phyloP scores from a whole-genome alignment of 1,140 invertebrate genomes.

The Solenopsis invicta region DNA sequence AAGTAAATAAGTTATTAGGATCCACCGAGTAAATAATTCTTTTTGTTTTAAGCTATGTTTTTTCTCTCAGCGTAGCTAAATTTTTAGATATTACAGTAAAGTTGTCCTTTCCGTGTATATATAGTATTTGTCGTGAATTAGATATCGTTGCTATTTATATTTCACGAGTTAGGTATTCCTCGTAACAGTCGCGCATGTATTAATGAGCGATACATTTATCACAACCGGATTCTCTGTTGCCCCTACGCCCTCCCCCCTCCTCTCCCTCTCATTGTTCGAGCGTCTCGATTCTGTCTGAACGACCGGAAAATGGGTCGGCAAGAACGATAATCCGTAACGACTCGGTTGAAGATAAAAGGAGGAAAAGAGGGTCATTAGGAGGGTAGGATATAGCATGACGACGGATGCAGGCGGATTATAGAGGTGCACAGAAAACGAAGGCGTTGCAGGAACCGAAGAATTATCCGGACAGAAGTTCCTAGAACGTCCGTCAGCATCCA shows the following conservation, averaged over 20 bases:
- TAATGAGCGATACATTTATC: constrained; percentile 35
- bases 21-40: too few relatives aligned
- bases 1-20: too few relatives aligned
- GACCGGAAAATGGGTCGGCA: constrained; percentile 53
- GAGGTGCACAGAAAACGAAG: constrained; percentile 42
- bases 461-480: constrained; percentile 28
- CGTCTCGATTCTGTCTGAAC: constrained; percentile 38
- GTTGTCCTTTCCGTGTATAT: neutral
- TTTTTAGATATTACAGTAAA: neutral
- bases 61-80: too few relatives aligned
- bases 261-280: constrained; percentile 26
- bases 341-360: constrained; percentile 52
- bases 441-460: constrained; percentile 33
- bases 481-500: constrained; percentile 30
- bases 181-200: neutral
- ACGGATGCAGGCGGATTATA: constrained; percentile 54
- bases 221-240: constrained; percentile 21
- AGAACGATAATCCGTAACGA: constrained; percentile 59
- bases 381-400: constrained; percentile 31
- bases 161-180: neutral
- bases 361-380: constrained; percentile 32
- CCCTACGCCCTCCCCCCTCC: too few relatives aligned
- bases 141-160: neutral
- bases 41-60: neutral
- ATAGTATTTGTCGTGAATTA: neutral